Percentiles rank a stretch among this genome's conserved stretches.
Evolutionary conservation across 92 coral and sea anemone species (phyloP).

Genomic region (Porites evermanni): DNA sequence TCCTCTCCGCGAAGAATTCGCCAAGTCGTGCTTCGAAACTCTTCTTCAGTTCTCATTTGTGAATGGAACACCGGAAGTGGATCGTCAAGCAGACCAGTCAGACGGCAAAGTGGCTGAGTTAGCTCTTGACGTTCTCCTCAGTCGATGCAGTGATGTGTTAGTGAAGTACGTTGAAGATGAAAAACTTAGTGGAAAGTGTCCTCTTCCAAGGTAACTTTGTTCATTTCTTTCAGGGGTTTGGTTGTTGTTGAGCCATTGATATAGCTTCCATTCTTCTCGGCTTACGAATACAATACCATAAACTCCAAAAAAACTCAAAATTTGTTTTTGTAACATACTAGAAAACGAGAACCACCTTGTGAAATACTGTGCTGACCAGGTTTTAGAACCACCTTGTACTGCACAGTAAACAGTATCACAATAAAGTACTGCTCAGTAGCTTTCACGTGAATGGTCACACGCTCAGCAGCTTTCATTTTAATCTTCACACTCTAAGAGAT

Average conservation of each 20-base stretch:
- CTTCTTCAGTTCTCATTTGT: conserved; percentile 95
- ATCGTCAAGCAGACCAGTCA: conserved; percentile 40
- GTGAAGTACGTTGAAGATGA: conserved; percentile 94
- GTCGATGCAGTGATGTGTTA: conserved; percentile 94
- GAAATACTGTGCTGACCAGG: no score
- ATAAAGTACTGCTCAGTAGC: no score
- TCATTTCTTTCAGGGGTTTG: background rate
- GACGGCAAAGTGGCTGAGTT: conserved; percentile 96
- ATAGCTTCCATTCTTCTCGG: no score
- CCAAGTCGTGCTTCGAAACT: conserved; percentile 97
- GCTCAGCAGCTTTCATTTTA: no score
- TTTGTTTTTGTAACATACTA: no score
- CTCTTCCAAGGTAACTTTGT: conserved; percentile 85
- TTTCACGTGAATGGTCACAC: no score
- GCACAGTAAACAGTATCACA: no score
- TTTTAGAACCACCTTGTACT: no score
- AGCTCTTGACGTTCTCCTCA: conserved; percentile 91
- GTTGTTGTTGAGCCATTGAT: background rate
- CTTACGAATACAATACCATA: no score
- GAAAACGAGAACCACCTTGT: no score
- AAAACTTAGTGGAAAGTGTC: conserved; percentile 96
- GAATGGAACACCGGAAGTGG: conserved; percentile 79
- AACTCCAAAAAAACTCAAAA: no score
- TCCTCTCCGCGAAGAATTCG: conserved; percentile 97
- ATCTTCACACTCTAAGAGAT: no score